Evolutionary conservation across 2,888 invertebrate species (phyloP).

Genomic region (Deilephila porcellus): DNA sequence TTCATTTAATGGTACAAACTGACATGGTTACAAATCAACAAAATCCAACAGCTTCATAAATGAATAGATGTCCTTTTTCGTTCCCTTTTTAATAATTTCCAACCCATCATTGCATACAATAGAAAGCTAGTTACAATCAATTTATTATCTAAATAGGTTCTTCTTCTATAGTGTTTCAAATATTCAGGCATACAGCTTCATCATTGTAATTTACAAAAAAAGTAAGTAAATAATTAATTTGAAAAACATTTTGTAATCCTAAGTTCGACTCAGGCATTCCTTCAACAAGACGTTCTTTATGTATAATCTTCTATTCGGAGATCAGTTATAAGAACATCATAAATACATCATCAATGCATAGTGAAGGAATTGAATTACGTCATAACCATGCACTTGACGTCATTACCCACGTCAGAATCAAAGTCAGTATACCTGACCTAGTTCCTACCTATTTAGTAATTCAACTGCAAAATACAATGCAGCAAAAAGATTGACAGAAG

Average conservation of each 20-base stretch:
- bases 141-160: neutral
- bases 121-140: neutral
- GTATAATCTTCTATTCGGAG: too few species aligned
- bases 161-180: neutral
- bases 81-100: neutral
- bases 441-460: slow-evolving; percentile 17
- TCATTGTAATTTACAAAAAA: neutral
- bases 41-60: slow-evolving; percentile 11
- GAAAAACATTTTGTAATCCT: neutral
- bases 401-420: neutral
- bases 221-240: neutral
- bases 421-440: neutral
- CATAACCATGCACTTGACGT: neutral
- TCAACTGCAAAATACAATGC: slow-evolving; percentile 53
- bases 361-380: neutral
- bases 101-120: neutral
- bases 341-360: neutral
- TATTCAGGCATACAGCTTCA: neutral
- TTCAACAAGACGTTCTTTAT: too few species aligned
- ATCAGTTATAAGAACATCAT: neutral
- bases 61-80: too few species aligned
- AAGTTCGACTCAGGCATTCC: too few species aligned
- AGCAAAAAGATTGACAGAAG: slow-evolving; percentile 44
- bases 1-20: neutral
- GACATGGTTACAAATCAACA: neutral